Percentiles rank a stretch among this genome's conserved stretches.
Conservation (phyloP, 2,888 invertebrate species). For the Unio delphinus region DNA sequence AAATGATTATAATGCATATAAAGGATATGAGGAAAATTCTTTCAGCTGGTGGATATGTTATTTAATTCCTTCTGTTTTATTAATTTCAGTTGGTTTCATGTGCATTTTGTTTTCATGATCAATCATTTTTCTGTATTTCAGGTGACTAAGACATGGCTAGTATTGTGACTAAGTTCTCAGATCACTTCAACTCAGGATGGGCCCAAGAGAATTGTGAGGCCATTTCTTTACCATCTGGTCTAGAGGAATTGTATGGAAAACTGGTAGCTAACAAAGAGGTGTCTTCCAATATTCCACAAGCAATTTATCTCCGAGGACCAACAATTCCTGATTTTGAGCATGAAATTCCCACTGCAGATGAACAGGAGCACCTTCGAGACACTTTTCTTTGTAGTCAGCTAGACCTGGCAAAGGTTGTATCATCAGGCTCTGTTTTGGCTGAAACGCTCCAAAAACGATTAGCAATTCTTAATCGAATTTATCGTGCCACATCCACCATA, state of each 20-base stretch:
- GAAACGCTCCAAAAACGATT: constrained; percentile 75
- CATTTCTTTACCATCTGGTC: constrained; percentile 72
- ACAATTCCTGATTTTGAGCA: constrained; percentile 75
- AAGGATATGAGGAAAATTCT: no score
- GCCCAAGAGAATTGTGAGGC: constrained; percentile 76
- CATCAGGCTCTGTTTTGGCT: constrained; percentile 77
- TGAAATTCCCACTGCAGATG: constrained; percentile 72
- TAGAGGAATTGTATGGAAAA: constrained; percentile 75
- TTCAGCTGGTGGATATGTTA: no score
- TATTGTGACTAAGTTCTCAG: constrained; percentile 73
- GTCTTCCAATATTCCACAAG: constrained; percentile 57
- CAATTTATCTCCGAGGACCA: constrained; percentile 67
- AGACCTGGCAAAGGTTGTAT: constrained; percentile 75
- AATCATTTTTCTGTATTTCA: no score
- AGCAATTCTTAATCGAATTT: constrained; percentile 76
- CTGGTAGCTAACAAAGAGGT: constrained; percentile 74
- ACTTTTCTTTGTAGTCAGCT: constrained; percentile 75
- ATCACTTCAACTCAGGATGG: constrained; percentile 77
- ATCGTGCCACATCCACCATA: constrained; percentile 75
- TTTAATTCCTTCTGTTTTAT: no score
- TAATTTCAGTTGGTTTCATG: no score
- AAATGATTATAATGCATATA: no score
- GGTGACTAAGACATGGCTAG: no score
- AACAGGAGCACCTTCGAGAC: constrained; percentile 75
- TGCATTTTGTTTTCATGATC: no score